Evolutionary conservation across 92 coral and sea anemone genomes (phyloP), one percentile per base, ranked within the genome.

Genomic region (Porites rus): DNA sequence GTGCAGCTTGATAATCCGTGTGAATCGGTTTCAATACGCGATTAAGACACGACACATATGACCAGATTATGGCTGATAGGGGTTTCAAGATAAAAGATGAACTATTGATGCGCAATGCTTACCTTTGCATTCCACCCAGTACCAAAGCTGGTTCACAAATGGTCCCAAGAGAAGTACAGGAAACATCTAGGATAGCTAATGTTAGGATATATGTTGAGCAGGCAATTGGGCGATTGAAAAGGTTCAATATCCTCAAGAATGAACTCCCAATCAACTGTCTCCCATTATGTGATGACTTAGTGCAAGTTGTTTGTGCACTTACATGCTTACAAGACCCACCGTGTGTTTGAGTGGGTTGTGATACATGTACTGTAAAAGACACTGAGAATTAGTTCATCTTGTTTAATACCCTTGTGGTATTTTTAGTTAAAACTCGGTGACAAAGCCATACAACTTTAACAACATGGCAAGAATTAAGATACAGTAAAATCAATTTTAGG

Each of bases 31-130:
- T n/a, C n/a, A 24, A 25, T 25, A 25, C 28, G 28, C 28, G 1
- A 25, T 25, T 25, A 25, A 25, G 28, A 25, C 28, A 25, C 1
- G 28, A 25, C 28, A 25, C 24, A 24, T 75, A 53, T 51, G 91
- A 90, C 65, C 74, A 81, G 69, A 74, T 90, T 2, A 90, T 80
- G 88, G 84, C 90, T 12, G 90, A 86, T 60, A 20, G 91, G 25
- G 88, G 90, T 17, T 90, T 86, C 28, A 79, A 74, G 74, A 90
- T 90, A 3, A 50, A 68, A n/a, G 87, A 90, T 12, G 76, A 70
- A 18, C 77, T 90, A 8, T 56, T 74, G 4, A 86, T 86, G 80
- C 51, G 69, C 46, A 80, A 79, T 20, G 80, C 87, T 12, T 5
- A 31, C 24, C 60, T 90, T 72, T 60, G 54, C 31, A 80, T 81